Percentiles rank a stretch among this genome's conserved stretches.
Evolutionary conservation across 2,113 vertebrate genomes (phyloP).

Genomic region (Python bivittatus): DNA sequence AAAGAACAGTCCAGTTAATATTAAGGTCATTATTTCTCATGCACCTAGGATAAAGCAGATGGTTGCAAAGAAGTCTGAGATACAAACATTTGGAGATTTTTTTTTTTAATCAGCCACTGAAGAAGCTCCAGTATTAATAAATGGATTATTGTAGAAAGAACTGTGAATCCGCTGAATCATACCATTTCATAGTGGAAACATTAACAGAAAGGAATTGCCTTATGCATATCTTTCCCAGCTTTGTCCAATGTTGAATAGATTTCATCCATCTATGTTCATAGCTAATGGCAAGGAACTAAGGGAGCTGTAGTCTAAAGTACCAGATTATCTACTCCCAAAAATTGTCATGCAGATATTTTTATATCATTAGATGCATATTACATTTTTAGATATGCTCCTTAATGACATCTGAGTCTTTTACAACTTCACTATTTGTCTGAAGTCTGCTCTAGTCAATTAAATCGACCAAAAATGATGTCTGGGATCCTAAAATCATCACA

Average conservation of each 20-base stretch:
- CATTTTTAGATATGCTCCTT: neutral
- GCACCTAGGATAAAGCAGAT: neutral
- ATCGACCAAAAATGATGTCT: neutral
- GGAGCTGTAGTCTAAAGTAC: neutral
- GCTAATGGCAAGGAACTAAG: neutral
- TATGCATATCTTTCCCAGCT: neutral
- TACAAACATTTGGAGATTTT: neutral
- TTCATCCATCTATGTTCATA: neutral
- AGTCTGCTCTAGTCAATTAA: neutral
- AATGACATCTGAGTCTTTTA: neutral
- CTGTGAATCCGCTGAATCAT: neutral
- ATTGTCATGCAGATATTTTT: neutral
- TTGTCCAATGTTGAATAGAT: neutral
- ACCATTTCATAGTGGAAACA: neutral
- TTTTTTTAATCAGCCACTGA: neutral
- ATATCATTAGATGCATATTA: neutral
- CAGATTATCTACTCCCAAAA: neutral
- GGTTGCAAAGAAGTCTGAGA: neutral
- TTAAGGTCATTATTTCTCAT: neutral
- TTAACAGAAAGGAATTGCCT: neutral
- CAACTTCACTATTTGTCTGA: neutral
- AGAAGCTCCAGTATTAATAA: neutral
- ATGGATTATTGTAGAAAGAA: neutral
- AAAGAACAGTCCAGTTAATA: slow-evolving; percentile 5
- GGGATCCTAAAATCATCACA: neutral